Conservation (phyloP, 2,888 invertebrate genomes). For the Pristionchus mayeri region DNA sequence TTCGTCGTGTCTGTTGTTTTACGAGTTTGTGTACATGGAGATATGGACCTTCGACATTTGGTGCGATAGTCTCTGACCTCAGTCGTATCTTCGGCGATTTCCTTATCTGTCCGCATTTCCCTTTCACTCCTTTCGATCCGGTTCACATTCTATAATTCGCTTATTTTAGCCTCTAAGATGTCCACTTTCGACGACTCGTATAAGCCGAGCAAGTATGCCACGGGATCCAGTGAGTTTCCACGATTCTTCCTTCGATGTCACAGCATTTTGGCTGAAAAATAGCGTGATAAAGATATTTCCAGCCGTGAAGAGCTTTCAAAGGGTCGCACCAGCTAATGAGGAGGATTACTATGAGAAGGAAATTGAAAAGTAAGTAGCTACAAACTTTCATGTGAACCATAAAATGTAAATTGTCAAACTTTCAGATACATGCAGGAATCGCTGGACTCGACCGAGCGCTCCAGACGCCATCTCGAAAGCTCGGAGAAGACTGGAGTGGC, state of each 20-base stretch:
- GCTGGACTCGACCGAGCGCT: constrained; percentile 77
- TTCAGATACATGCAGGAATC: constrained; percentile 65
- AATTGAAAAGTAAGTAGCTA: constrained; percentile 70
- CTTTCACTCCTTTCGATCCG: too few species aligned
- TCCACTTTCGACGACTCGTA: constrained; percentile 22
- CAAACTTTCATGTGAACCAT: too few species aligned
- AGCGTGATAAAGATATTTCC: not conserved
- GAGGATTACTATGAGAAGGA: constrained; percentile 71
- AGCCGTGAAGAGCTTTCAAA: constrained; percentile 67
- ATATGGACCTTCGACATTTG: too few species aligned
- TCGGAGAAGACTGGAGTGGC: constrained; percentile 93
- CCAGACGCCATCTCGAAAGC: constrained; percentile 82
- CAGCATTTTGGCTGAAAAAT: not conserved
- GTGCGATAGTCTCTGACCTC: too few species aligned
- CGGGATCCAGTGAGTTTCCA: constrained; percentile 30
- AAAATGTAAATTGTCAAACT: too few species aligned
- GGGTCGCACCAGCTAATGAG: constrained; percentile 62
- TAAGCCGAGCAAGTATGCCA: constrained; percentile 28
- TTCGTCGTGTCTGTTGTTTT: too few species aligned
- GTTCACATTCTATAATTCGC: not conserved
- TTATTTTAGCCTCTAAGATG: not conserved
- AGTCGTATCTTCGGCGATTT: too few species aligned
- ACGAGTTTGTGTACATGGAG: too few species aligned
- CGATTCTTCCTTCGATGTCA: not conserved
- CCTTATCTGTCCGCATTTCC: too few species aligned